phyloP scores from a whole-genome alignment of 2,888 invertebrate species.

The Nasonovia ribisnigri region DNA sequence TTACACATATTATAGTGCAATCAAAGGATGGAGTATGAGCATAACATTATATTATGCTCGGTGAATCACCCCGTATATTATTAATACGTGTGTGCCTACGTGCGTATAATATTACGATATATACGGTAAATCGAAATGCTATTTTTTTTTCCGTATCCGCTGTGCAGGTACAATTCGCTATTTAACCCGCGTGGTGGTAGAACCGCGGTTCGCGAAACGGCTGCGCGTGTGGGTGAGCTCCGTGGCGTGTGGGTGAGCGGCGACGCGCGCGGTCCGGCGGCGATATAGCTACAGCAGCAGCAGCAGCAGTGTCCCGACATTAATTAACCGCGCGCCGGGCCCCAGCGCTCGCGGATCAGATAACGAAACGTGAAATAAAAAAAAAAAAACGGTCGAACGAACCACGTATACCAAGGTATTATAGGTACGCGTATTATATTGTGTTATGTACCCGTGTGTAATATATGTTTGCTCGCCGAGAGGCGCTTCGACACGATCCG shows the following conservation, averaged over 20 bases:
- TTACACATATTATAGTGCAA: too few relatives aligned
- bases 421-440: neutral
- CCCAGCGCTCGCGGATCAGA: slow-evolving; percentile 41
- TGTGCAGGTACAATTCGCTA: neutral
- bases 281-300: neutral
- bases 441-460: neutral
- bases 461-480: slow-evolving; percentile 38
- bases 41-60: neutral
- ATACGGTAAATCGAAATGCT: neutral
- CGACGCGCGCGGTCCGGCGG: neutral
- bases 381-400: slow-evolving; percentile 45
- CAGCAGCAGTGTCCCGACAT: slow-evolving; percentile 40
- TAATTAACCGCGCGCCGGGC: slow-evolving; percentile 54
- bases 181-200: neutral
- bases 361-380: slow-evolving; percentile 15
- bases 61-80: neutral
- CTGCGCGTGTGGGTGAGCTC: too few relatives aligned
- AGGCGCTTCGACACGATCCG: slow-evolving; percentile 65
- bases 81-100: too few relatives aligned
- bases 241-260: neutral
- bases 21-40: neutral
- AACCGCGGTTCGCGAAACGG: neutral
- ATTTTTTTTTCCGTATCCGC: neutral
- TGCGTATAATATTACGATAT: neutral
- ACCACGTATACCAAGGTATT: neutral